Evolutionary conservation across 2,888 invertebrate genomes (phyloP), one percentile per base, ranked within the genome.

Genomic region (Busseola fusca): DNA sequence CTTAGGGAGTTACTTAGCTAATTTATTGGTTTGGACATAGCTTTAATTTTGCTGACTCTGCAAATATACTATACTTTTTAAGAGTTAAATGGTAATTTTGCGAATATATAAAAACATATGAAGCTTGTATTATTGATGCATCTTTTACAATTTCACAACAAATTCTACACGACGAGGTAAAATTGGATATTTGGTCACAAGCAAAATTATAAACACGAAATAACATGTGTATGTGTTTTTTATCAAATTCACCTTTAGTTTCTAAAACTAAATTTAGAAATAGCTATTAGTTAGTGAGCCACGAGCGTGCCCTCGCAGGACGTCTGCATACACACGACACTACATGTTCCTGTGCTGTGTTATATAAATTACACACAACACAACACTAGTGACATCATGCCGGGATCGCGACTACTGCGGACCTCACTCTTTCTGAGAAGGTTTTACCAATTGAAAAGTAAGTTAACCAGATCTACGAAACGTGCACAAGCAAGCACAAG

Each of bases 351-450:
- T 67, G 74, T 76, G 70, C 70, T 74, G 68, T 27, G 48, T 50
- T 69, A 65, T 74, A 77, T 83, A 84, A 84, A 84, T 83, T 74
- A 76, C 74, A 73, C 64, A 34, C 70, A 78, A 81, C 74, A 81
- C 75, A 78, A 75, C 76, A 77, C 70, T 66, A 68, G 54, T 68
- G 75, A 50, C 69, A 64, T 52, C 50, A 64, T 45, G 64, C 69
- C 5, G 52, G 12, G 73, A 42, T 48, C 66, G 48, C 73, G 5
- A 50, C 50, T 63, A 59, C 74, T 76, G 42, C 3, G 73, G 69
- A 80, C 71, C 63, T 69, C 59, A 25, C 72, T 54, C 50, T 54
- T 52, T 25, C 18, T 3, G 18, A 63, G 10, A 12, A 18, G 10
- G 1, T 34, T 34, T 63, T 25, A 34, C 10, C 12, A 18, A n/a